Evolutionary conservation across 2,797 vertebrate species (phyloP).

Genomic region (Danionella dracula): DNA sequence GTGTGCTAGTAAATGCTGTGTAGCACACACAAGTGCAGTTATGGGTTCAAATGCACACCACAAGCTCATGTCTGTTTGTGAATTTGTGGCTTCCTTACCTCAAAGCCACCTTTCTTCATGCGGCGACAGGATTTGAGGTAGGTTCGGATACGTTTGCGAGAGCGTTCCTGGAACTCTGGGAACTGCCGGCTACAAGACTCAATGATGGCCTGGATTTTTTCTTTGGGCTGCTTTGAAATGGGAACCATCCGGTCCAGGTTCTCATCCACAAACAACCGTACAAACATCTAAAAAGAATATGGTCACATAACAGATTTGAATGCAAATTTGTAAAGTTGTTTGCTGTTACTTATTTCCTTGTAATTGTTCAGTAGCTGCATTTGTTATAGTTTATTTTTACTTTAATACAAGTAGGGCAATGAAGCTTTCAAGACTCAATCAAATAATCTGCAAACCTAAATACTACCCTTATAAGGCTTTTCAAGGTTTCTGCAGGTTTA

Average conservation of each 20-base stretch:
- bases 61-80: background rate
- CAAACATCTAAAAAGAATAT: conserved; percentile 75
- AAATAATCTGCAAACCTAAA: too few species aligned
- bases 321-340: too few species aligned
- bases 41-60: background rate
- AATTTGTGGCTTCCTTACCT: conserved; percentile 63
- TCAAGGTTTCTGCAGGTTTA: too few species aligned
- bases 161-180: conserved; percentile 95
- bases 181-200: conserved; percentile 97
- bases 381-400: too few species aligned
- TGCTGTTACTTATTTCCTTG: too few species aligned
- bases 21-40: background rate
- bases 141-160: conserved; percentile 96
- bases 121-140: conserved; percentile 99
- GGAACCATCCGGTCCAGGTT: conserved; percentile 98
- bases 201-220: conserved; percentile 99
- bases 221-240: conserved; percentile 99
- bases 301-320: too few species aligned
- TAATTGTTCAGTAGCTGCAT: too few species aligned
- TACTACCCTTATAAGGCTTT: too few species aligned
- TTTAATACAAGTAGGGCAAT: too few species aligned
- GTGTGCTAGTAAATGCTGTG: background rate
- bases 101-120: conserved; percentile 97
- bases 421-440: too few species aligned
- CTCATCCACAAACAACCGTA: conserved; percentile 96